These are phyloP conservation scores for Diplodus puntazzo DNA, from an alignment of 2,797 vertebrate species.

Conservation along the genomic window DNA sequence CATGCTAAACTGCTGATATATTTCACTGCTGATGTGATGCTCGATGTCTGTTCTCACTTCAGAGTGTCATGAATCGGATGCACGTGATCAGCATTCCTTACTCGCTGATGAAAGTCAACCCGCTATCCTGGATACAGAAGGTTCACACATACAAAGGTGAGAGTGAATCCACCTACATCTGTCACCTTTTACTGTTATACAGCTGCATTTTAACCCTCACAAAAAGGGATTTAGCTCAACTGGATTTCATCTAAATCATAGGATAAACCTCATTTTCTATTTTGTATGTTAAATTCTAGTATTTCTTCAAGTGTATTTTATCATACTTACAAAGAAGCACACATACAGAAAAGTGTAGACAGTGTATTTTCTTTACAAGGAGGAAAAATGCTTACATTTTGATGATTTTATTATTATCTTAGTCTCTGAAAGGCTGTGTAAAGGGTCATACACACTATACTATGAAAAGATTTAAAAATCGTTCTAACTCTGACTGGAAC, in stretches of 20 bases:
- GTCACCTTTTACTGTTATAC: not conserved
- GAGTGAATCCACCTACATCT: not conserved
- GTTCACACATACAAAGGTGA: slow-evolving; percentile 95
- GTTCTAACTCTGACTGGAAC: too few relatives aligned
- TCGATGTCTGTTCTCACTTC: slow-evolving; percentile 48
- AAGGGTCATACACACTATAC: not conserved
- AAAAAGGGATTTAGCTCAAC: not conserved
- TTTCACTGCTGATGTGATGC: slow-evolving; percentile 38
- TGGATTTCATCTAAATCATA: not conserved
- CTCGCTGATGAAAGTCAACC: slow-evolving; percentile 98
- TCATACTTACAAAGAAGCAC: not conserved
- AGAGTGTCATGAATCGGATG: slow-evolving; percentile 97
- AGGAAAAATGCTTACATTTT: not conserved
- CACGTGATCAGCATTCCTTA: slow-evolving; percentile 97
- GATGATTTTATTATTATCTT: not conserved
- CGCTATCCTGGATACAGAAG: slow-evolving; percentile 98
- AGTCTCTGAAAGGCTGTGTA: not conserved
- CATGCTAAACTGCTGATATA: slow-evolving; percentile 7
- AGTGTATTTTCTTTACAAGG: not conserved
- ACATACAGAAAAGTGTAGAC: not conserved
- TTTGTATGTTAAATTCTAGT: not conserved
- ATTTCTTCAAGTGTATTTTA: not conserved
- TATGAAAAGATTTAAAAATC: too few relatives aligned
- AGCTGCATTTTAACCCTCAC: not conserved
- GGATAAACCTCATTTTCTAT: not conserved